Evolutionary conservation across 2,113 vertebrate genomes (phyloP), one percentile per base, ranked within the genome.

Genomic region (Sebastes schlegelii): DNA sequence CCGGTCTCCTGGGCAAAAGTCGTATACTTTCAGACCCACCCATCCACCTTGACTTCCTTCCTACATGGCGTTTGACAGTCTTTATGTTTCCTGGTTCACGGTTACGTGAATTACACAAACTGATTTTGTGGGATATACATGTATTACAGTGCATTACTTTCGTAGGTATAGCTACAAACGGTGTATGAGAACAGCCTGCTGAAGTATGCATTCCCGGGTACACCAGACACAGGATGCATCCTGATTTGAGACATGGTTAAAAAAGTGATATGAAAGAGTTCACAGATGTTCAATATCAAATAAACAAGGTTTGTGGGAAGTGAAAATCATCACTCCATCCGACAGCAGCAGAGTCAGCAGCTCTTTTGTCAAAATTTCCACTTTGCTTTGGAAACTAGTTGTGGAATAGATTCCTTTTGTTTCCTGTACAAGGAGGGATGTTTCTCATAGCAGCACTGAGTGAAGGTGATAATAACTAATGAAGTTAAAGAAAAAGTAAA

Each of bases 271-370:
- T 1, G 1, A 17, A n/a, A 0, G 9, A 69, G 40, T 16, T 58
- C 2, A 10, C 42, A 48, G 17, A 65, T 42, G 12, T 62, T 74
- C 17, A 77, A 14, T 71, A 62, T 79, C 21, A 43, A 79, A 57
- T 13, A 42, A 64, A 62, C 34, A 78, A 66, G 19, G 11, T 26
- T 54, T 21, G 34, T 49, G 49, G 61, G 34, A 76, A 45, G 51
- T 62, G 71, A 45, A 66, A n/a, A 8, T 58, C 65, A 54, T 75
- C 26, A 26, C 48, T 68, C 74, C 40, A 19, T 7, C 6, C 16
- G 64, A 4, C 19, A 46, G n/a, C 60, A 65, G 12, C 57, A 51
- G 16, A 64, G 45, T 77, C 64, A 81, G 83, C 65, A 81, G 43
- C 12, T 79, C 40, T 62, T 64, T 42, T 60, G 52, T n/a, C 55